Evolutionary conservation across 1,140 invertebrate species (phyloP), one percentile per base, ranked within the genome.

Genomic region (Piezodorus guildinii): DNA sequence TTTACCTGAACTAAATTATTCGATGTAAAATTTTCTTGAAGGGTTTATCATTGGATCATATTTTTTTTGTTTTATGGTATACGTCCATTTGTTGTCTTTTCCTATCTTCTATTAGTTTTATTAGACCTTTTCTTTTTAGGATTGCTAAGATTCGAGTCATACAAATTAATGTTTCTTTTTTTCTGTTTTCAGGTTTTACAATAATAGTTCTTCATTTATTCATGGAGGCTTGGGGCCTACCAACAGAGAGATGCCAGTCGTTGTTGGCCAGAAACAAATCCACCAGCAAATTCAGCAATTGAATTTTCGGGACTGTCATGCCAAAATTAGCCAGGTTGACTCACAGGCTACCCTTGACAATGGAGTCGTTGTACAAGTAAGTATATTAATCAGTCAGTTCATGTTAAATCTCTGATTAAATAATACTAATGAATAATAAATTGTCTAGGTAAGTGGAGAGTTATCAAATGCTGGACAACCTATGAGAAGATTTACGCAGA

Each of bases 401-500:
- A 39, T 39, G n/a, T 39, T 1, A 39, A 39, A 39, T 12, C 6
- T 10, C 12, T 39, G 1, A 10, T 1, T 39, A 39, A 39, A 39
- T 39, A 39, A 10, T 6, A 10, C 12, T 39, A 39, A 12, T 10
- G 6, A 39, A 39, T 21, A n/a, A 52, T 16, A 1, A 16, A 39
- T 10, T 39, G 5, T 69, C 43, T 66, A 87, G 82, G 94, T 98
- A 14, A 93, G 91, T 61, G 95, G 95, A 49, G 94, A 98, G 77
- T 76, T 98, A 63, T 96, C 92, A 19, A 98, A 97, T 76, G 90
- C 90, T 74, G 92, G 94, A 3, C 85, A 93, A 71, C 94, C 93
- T 19, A 96, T 97, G 93, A 82, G 94, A 34, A 85, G 94, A 16
- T 98, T 98, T 76, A 95, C 95, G 70, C 94, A 98, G 77, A 97